phyloP scores from a whole-genome alignment of 2,113 vertebrate genomes.

The Ornithorhynchus anatinus region DNA sequence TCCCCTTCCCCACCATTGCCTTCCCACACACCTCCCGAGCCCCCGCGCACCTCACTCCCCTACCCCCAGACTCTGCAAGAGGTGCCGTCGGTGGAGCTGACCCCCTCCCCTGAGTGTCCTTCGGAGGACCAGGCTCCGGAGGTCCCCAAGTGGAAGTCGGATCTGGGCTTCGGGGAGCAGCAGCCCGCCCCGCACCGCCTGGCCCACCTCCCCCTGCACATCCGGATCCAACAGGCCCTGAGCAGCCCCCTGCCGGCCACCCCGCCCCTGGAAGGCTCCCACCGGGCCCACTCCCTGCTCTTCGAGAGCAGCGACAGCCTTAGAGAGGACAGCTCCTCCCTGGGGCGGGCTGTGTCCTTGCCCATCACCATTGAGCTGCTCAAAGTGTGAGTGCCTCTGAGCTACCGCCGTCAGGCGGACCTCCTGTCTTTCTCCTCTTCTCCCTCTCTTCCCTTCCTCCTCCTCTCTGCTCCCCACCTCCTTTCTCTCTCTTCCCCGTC shows the following conservation, averaged over 20 bases:
- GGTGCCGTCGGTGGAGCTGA: constrained; percentile 41
- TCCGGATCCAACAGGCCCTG: constrained; percentile 95
- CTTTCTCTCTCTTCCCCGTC: not conserved
- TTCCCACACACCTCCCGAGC: constrained; percentile 69
- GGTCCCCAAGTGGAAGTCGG: constrained; percentile 6
- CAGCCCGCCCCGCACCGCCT: constrained; percentile 70
- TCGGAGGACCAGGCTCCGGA: constrained; percentile 59
- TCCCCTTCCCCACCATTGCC: constrained; percentile 59
- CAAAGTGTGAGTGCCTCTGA: constrained; percentile 87
- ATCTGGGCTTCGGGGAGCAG: constrained; percentile 74
- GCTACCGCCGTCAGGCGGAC: too few relatives aligned
- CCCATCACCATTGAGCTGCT: constrained; percentile 95
- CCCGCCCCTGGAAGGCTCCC: constrained; percentile 82
- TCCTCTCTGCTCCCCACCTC: too few relatives aligned
- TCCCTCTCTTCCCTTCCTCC: not conserved
- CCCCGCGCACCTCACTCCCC: constrained; percentile 48
- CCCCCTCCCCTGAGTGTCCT: constrained; percentile 24
- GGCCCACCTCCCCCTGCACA: constrained; percentile 85
- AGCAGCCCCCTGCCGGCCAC: constrained; percentile 84
- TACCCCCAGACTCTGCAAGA: constrained; percentile 26
- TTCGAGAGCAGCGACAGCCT: constrained; percentile 84
- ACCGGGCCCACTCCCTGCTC: constrained; percentile 88
- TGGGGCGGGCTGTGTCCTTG: constrained; percentile 81
- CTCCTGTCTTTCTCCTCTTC: not conserved
- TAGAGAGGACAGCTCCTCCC: constrained; percentile 74